These are phyloP conservation scores for Tanaodytes sp. DNA, from an alignment of 2,888 invertebrate genomes.

Conservation along the genomic window DNA sequence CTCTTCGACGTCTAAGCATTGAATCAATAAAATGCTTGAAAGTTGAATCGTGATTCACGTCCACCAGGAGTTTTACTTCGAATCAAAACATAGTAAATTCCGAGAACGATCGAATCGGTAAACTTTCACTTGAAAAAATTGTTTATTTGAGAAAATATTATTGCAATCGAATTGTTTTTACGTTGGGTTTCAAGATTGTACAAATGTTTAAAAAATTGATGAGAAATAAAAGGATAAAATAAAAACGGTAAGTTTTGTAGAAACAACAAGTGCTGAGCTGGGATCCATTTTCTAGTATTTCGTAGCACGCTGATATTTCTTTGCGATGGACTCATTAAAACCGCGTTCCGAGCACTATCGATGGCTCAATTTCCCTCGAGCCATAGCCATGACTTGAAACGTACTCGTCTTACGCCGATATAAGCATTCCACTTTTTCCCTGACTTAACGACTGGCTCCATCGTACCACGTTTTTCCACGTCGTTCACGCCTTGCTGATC, in stretches of 20 bases:
- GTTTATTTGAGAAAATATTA: too few relatives aligned
- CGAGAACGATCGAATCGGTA: too few relatives aligned
- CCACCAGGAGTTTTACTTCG: too few relatives aligned
- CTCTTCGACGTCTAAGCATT: slow-evolving; percentile 35
- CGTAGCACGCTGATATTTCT: slow-evolving; percentile 34
- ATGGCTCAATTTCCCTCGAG: slow-evolving; percentile 53
- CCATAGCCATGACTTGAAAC: slow-evolving; percentile 46
- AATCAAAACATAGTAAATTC: too few relatives aligned
- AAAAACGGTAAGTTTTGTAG: slow-evolving; percentile 32
- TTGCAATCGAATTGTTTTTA: too few relatives aligned
- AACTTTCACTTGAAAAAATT: too few relatives aligned
- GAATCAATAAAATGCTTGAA: slow-evolving; percentile 34
- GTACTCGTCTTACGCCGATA: slow-evolving; percentile 53
- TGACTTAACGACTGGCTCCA: slow-evolving; percentile 50
- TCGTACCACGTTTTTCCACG: slow-evolving; percentile 45
- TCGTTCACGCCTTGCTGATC: slow-evolving; percentile 54
- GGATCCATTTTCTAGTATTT: slow-evolving; percentile 49
- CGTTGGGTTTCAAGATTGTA: too few relatives aligned
- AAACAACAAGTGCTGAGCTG: slow-evolving; percentile 37
- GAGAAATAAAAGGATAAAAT: too few relatives aligned
- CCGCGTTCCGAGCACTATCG: slow-evolving; percentile 45
- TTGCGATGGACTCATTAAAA: slow-evolving; percentile 44
- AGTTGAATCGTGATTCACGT: too few relatives aligned
- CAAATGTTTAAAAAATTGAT: too few relatives aligned
- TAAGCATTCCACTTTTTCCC: slow-evolving; percentile 56